Percentiles rank a stretch among this genome's conserved stretches.
These are phyloP conservation scores for Petrocephalus sullivani DNA, from an alignment of 2,797 vertebrate species.

Conservation along the genomic window DNA sequence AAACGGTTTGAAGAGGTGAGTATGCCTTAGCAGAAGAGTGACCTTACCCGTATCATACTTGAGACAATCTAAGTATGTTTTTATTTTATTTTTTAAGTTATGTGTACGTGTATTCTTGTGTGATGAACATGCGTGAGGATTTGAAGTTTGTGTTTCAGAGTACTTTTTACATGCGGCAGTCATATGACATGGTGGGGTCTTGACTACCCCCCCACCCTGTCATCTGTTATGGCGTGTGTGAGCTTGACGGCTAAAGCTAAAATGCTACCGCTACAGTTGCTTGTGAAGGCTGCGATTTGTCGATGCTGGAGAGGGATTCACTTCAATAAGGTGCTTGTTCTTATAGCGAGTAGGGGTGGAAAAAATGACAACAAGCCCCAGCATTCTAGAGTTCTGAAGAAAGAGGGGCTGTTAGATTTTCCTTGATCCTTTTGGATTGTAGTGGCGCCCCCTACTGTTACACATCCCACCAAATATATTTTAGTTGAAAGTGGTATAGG, in stretches of 20 bases:
- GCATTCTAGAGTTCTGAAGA: not conserved
- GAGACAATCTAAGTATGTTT: slow-evolving; percentile 19
- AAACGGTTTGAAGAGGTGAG: not conserved
- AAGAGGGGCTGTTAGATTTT: not conserved
- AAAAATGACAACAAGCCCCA: not conserved
- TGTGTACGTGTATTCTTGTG: not conserved
- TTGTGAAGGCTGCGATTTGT: not conserved
- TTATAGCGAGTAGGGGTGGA: not conserved
- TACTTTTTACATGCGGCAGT: not conserved
- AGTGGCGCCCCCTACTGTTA: slow-evolving; percentile 25
- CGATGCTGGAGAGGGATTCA: not conserved
- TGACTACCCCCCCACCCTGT: not conserved
- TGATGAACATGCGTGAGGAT: not conserved
- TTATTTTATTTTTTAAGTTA: not conserved
- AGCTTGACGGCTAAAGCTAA: not conserved
- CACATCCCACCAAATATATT: not conserved
- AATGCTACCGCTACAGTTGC: not conserved
- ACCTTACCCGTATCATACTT: slow-evolving; percentile 3
- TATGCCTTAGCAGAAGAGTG: slow-evolving; percentile 5
- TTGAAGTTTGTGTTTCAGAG: not conserved
- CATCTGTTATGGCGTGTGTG: not conserved
- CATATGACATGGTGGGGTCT: not conserved
- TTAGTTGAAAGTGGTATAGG: not conserved
- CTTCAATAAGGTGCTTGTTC: not conserved
- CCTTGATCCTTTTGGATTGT: not conserved